These are phyloP conservation scores for Mythimna ferrago DNA, from an alignment of 2,888 invertebrate genomes.

Conservation along the genomic window DNA sequence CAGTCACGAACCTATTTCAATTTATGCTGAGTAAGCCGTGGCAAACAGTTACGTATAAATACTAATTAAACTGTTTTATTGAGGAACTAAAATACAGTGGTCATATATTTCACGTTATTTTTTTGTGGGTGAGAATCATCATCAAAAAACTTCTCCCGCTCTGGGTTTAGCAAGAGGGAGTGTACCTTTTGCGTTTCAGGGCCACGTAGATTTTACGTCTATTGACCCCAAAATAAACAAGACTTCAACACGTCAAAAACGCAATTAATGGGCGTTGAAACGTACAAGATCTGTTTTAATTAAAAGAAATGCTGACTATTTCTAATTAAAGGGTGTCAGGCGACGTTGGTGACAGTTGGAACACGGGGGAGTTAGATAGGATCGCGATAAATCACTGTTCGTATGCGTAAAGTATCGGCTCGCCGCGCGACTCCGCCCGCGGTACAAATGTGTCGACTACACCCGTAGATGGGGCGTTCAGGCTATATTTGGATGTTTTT, in stretches of 20 bases:
- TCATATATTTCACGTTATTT: too few species aligned
- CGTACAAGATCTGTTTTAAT: conserved; percentile 58
- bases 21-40: conserved; percentile 20
- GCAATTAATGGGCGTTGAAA: conserved; percentile 51
- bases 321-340: conserved; percentile 66
- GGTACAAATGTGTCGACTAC: conserved; percentile 86
- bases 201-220: not conserved
- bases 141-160: too few species aligned
- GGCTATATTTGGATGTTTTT: conserved; percentile 74
- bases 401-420: conserved; percentile 79
- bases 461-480: conserved; percentile 73
- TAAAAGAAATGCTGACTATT: conserved; percentile 60
- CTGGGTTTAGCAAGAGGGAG: too few species aligned
- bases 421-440: conserved; percentile 71
- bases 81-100: not conserved
- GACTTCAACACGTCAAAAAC: conserved; percentile 45
- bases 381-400: conserved; percentile 79
- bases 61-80: not conserved
- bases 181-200: too few species aligned
- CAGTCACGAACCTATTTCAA: conserved; percentile 48
- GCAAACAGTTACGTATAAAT: not conserved
- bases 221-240: conserved; percentile 46
- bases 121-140: too few species aligned
- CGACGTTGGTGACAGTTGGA: conserved; percentile 53
- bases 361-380: conserved; percentile 53